phyloP scores from a whole-genome alignment of 2,888 invertebrate species.

The Eugnorisma glareosa region DNA sequence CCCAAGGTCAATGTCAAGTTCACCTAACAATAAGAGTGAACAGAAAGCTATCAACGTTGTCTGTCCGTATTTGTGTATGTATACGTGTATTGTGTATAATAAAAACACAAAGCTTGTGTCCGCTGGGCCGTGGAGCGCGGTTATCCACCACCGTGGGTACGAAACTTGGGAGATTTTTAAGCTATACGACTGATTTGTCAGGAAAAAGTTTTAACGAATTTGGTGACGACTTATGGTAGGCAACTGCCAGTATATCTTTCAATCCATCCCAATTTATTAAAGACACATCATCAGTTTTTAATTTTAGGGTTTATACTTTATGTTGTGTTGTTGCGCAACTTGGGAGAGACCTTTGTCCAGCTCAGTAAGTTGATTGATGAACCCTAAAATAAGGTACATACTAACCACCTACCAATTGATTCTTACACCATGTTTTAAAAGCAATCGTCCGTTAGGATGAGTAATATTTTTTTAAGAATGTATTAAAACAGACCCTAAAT shows the following conservation, averaged over 20 bases:
- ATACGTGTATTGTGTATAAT: slow-evolving; percentile 44
- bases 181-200: slow-evolving; percentile 25
- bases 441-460: too few species aligned
- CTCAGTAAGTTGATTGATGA: neutral
- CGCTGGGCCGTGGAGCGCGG: slow-evolving; percentile 61
- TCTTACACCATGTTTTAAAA: neutral
- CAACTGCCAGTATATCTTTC: neutral
- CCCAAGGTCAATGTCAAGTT: slow-evolving; percentile 52
- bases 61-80: neutral
- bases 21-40: slow-evolving; percentile 19
- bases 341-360: neutral
- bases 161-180: slow-evolving; percentile 53
- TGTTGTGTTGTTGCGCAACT: too few species aligned
- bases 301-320: neutral
- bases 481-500: too few species aligned
- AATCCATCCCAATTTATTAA: neutral
- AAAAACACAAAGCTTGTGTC: slow-evolving; percentile 60
- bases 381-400: neutral
- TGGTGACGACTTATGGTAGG: neutral
- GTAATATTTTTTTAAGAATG: too few species aligned
- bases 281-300: neutral
- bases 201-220: neutral
- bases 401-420: neutral
- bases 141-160: slow-evolving; percentile 64
- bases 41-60: slow-evolving; percentile 8